phyloP scores from a whole-genome alignment of 2,797 vertebrate species.

The Odontamblyopus rebecca region DNA sequence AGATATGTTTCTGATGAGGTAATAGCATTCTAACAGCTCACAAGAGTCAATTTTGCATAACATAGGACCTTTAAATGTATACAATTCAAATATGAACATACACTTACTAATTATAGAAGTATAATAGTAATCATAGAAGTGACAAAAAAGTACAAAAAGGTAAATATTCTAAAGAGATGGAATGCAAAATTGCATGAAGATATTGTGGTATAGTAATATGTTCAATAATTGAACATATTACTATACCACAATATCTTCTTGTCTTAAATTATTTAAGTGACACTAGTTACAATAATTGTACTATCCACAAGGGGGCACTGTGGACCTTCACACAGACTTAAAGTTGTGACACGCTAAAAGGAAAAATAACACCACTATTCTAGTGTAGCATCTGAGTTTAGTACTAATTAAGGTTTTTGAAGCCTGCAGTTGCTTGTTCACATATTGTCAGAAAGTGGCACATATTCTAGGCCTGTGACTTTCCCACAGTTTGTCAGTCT shows the following conservation, averaged over 20 bases:
- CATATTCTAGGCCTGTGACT: slow-evolving; percentile 31
- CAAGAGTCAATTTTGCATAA: no score
- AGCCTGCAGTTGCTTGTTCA: slow-evolving; percentile 17
- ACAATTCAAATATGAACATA: background rate
- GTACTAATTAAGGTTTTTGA: slow-evolving; percentile 20
- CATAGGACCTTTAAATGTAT: background rate
- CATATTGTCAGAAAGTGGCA: slow-evolving; percentile 18
- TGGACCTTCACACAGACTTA: slow-evolving; percentile 23
- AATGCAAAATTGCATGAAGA: background rate
- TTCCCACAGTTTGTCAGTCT: slow-evolving; percentile 54
- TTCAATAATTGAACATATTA: no score
- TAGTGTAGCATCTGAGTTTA: background rate
- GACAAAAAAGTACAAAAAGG: background rate
- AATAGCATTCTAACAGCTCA: no score
- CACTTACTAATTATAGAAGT: background rate
- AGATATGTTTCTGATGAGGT: no score
- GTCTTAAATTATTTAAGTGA: no score
- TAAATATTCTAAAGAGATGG: background rate
- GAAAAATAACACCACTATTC: slow-evolving; percentile 5
- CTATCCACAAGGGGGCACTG: slow-evolving; percentile 62
- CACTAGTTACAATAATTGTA: background rate
- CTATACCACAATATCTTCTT: no score
- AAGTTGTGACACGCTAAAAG: background rate
- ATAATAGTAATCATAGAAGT: background rate
- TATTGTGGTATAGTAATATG: background rate